These are phyloP conservation scores for Tiliacea aurago DNA, from an alignment of 2,888 invertebrate genomes.

Conservation along the genomic window DNA sequence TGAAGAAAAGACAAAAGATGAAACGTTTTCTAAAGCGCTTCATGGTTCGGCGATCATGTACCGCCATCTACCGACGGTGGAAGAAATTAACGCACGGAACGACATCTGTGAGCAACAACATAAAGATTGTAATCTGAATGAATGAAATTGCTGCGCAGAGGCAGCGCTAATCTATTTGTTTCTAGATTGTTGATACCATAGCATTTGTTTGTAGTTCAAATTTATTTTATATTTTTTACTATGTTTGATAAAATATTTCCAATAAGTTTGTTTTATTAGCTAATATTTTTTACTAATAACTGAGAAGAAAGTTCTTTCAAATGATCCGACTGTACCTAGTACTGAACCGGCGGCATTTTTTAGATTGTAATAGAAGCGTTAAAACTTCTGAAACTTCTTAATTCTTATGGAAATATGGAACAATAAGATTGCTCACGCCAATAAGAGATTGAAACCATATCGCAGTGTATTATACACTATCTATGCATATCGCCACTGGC, in stretches of 20 bases:
- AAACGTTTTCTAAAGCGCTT: slow-evolving; percentile 71
- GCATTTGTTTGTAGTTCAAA: slow-evolving; percentile 16
- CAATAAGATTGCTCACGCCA: neutral
- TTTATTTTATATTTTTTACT: slow-evolving; percentile 15
- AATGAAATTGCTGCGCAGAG: slow-evolving; percentile 65
- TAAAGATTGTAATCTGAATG: slow-evolving; percentile 86
- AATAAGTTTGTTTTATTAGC: slow-evolving; percentile 19
- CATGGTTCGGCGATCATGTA: slow-evolving; percentile 87
- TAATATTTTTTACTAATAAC: neutral
- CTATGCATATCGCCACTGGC: slow-evolving; percentile 3
- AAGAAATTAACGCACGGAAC: slow-evolving; percentile 91
- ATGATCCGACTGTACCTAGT: neutral
- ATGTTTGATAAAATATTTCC: slow-evolving; percentile 21
- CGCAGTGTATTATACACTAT: too few species aligned
- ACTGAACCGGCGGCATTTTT: neutral
- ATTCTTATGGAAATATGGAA: neutral
- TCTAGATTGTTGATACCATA: slow-evolving; percentile 7
- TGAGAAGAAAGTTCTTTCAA: neutral
- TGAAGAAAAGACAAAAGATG: slow-evolving; percentile 73
- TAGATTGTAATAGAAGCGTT: neutral
- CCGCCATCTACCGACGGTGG: slow-evolving; percentile 91
- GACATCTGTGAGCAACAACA: slow-evolving; percentile 92
- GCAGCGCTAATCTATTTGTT: slow-evolving; percentile 16
- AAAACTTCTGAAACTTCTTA: too few species aligned
- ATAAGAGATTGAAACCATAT: neutral